A percentile compares a stretch with the other conserved stretches of the same genome.
These are phyloP conservation scores for Manis pentadactyla DNA, from an alignment of 2,797 vertebrate species.

Conservation along the genomic window DNA sequence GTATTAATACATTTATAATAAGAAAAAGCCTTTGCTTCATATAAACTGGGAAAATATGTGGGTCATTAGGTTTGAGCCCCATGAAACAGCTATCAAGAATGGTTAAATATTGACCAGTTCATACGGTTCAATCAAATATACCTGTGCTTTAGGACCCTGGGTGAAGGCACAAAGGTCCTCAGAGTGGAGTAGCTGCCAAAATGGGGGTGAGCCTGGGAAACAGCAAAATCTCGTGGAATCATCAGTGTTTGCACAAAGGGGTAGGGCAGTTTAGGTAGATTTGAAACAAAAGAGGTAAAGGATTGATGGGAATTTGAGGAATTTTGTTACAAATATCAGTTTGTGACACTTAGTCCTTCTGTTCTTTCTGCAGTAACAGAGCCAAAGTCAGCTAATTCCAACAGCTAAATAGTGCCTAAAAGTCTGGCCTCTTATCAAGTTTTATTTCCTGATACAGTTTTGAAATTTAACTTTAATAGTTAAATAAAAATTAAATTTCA, in stretches of 20 bases:
- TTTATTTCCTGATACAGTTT: conserved; percentile 15
- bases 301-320: not conserved
- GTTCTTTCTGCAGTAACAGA: not conserved
- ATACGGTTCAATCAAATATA: not conserved
- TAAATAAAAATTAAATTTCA: conserved; percentile 56
- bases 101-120: not conserved
- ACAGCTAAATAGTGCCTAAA: not conserved
- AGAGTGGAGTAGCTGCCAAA: not conserved
- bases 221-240: not conserved
- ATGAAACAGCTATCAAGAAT: not conserved
- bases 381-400: not conserved
- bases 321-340: not conserved
- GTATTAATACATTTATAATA: not conserved
- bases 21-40: not conserved
- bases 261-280: not conserved
- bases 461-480: conserved; percentile 23
- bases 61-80: not conserved
- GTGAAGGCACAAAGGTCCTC: not conserved
- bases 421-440: not conserved
- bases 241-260: accelerated
- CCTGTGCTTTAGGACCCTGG: not conserved
- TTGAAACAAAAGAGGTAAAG: not conserved
- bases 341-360: not conserved
- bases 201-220: not conserved
- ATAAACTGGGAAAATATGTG: not conserved